Base-by-base conservation (phyloP, 2,797 vertebrate species). In the Dermochelys coriacea region DNA sequence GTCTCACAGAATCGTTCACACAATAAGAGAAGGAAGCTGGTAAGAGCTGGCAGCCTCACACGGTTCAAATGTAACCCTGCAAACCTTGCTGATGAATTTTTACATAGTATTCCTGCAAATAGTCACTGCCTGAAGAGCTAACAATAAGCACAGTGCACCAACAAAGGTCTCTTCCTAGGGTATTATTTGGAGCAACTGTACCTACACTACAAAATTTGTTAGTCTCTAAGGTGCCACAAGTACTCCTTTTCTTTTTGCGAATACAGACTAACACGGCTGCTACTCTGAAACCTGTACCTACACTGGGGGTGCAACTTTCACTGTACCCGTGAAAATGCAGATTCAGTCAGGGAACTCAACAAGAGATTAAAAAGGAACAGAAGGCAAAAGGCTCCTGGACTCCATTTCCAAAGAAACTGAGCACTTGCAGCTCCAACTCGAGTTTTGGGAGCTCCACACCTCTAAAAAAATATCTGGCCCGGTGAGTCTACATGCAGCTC, bases 31-130 rank as follows among this genome's bases (percentile, higher is more conserved):
- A 75, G 82, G 11, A 34, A 8, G 29, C 16, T 4, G 75, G 21
- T 5, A 31, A 74, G 49, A 54, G 68, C 77, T 19, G 50, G 5
- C 59, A 21, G 68, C 61, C 0, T 0, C 0, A 0, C 68, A 14
- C 59, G 77, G 27, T 49, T 49, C 47, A 29, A 49, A 49, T 31
- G 12, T 27, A 27, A 77, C 45, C 27, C 45, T 49, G 45, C 25
- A 77, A 31, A 31, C 8, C 14, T 77, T 19, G 49, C 19, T 52
- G 59, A 50, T 75, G 9, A 47, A 11, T 15, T 50, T 50, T 37
- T 77, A 4, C 5, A 68, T 49, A 64, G 14, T 68, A 52, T 45
- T 81, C 16, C 78, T 85, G 68, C 4, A 18, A 57, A 54, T 23
- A 21, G 19, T 9, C 3, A 0, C 80, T n/a, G 50, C 71, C 89